These are phyloP conservation scores for Empidonax alnorum DNA, from an alignment of 2,113 vertebrate genomes.

Conservation along the genomic window DNA sequence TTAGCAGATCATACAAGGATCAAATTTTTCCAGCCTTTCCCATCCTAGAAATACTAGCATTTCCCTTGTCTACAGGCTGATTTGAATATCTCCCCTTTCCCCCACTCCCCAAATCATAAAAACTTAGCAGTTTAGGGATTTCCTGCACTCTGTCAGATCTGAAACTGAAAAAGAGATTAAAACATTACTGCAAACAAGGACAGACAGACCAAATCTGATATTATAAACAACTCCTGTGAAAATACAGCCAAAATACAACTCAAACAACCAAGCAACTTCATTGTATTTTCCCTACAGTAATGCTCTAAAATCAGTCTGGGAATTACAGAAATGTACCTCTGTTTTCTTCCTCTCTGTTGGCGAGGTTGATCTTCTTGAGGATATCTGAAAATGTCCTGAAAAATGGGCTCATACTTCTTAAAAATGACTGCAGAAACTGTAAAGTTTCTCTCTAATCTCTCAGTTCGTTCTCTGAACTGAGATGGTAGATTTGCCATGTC, in stretches of 20 bases:
- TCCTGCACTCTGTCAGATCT: not conserved
- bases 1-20: not conserved
- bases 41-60: not conserved
- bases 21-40: not conserved
- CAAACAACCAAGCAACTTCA: not conserved
- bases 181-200: not conserved
- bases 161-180: not conserved
- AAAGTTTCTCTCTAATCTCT: slow-evolving; percentile 92
- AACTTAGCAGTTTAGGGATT: not conserved
- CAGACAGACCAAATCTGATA: not conserved
- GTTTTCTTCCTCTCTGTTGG: slow-evolving; percentile 90
- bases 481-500: slow-evolving; percentile 89
- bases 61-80: not conserved
- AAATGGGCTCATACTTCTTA: slow-evolving; percentile 94
- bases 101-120: not conserved
- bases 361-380: slow-evolving; percentile 88
- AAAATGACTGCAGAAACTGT: slow-evolving; percentile 94
- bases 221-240: not conserved
- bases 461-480: slow-evolving; percentile 88
- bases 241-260: not conserved
- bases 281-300: not conserved
- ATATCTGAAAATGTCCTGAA: slow-evolving; percentile 89
- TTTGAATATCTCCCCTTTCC: not conserved
- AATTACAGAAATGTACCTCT: slow-evolving; percentile 77
- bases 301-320: not conserved